These are phyloP conservation scores for Pygmarrhopalites habei DNA, from an alignment of 1,140 invertebrate species.

Conservation along the genomic window DNA sequence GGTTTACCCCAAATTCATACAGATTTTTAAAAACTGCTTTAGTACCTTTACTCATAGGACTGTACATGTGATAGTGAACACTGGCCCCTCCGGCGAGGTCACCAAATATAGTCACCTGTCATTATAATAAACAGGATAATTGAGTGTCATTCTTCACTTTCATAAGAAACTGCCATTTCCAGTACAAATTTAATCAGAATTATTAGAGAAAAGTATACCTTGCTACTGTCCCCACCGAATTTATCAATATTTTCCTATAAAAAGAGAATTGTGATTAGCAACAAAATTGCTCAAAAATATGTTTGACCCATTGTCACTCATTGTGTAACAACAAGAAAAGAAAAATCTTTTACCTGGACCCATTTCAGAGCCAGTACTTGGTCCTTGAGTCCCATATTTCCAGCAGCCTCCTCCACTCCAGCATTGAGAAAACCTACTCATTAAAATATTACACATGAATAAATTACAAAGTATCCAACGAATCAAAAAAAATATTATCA, in stretches of 20 bases:
- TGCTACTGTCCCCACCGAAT: slow-evolving; percentile 41
- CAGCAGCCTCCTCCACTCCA: slow-evolving; percentile 3
- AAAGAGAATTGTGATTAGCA: no score
- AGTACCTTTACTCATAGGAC: slow-evolving; percentile 7
- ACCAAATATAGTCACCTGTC: slow-evolving; percentile 32
- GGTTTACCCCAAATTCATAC: slow-evolving; percentile 19
- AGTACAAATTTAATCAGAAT: no score
- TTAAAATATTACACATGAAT: no score
- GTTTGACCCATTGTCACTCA: no score
- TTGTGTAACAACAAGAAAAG: no score
- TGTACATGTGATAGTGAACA: slow-evolving; percentile 16
- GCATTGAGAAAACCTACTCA: slow-evolving; percentile 29
- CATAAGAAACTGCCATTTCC: no score
- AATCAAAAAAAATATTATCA: background rate
- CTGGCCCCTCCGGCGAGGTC: slow-evolving; percentile 14
- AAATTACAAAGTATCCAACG: no score
- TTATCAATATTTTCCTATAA: slow-evolving; percentile 1
- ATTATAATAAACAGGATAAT: no score
- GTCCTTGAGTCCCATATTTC: slow-evolving; percentile 39
- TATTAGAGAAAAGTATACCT: no score
- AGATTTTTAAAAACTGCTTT: background rate
- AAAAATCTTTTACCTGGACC: no score
- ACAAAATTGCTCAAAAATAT: slow-evolving; percentile 24
- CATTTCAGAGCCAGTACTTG: slow-evolving; percentile 39
- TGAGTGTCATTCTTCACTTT: no score